Evolutionary conservation across 2,888 invertebrate species (phyloP).

Genomic region (Aproaerema taeniolella): DNA sequence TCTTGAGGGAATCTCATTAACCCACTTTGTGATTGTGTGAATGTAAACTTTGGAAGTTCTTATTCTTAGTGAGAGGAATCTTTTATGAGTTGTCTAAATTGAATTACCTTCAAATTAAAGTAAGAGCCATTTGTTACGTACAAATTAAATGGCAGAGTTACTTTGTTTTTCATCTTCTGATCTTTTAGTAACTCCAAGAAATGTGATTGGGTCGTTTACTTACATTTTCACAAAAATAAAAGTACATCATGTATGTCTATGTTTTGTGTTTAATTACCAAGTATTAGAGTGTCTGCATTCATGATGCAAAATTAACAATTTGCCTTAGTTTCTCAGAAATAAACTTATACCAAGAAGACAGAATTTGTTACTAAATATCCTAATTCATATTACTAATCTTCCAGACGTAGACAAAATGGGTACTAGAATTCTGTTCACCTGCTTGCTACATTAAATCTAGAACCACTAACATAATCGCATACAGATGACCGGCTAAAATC

Average conservation of each 20-base stretch:
- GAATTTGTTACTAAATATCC: too few relatives aligned
- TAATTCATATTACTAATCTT: too few relatives aligned
- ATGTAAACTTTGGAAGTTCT: slow-evolving; percentile 69
- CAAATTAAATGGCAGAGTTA: slow-evolving; percentile 1
- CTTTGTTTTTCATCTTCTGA: slow-evolving; percentile 6
- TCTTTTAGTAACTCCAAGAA: too few relatives aligned
- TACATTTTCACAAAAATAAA: too few relatives aligned
- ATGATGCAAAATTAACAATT: too few relatives aligned
- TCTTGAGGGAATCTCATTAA: slow-evolving; percentile 76
- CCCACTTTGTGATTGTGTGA: slow-evolving; percentile 74
- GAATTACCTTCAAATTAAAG: slow-evolving; percentile 48
- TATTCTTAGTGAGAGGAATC: slow-evolving; percentile 58
- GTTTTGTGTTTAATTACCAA: too few relatives aligned
- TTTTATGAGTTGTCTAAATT: slow-evolving; percentile 60
- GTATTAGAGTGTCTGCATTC: too few relatives aligned
- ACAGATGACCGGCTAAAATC: slow-evolving; percentile 70
- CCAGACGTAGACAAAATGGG: too few relatives aligned
- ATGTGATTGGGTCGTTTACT: too few relatives aligned
- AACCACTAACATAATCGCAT: slow-evolving; percentile 50
- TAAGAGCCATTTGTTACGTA: slow-evolving; percentile 13
- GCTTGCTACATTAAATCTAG: slow-evolving; percentile 28
- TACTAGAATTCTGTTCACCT: background rate
- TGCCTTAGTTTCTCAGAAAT: too few relatives aligned
- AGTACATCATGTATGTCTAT: too few relatives aligned
- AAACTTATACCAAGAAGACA: too few relatives aligned